Percentiles rank a stretch among this genome's conserved stretches.
Conservation (phyloP, 2,888 invertebrate species). For the Heliconius erato region DNA sequence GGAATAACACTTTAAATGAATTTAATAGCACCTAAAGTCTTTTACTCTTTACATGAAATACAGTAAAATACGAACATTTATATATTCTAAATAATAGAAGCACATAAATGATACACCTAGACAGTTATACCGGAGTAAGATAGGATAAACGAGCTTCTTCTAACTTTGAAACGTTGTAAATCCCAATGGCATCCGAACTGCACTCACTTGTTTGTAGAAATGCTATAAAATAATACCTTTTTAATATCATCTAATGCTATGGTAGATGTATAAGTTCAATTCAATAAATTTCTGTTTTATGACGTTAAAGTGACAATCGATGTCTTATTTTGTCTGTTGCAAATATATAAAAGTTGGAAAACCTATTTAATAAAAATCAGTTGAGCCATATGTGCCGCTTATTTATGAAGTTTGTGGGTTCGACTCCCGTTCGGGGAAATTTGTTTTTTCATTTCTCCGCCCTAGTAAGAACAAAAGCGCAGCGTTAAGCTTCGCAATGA, state of each 20-base stretch:
- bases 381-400: no score
- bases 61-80: not conserved
- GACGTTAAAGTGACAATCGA: not conserved
- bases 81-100: conserved; percentile 3
- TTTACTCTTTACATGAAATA: not conserved
- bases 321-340: not conserved
- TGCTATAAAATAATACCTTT: not conserved
- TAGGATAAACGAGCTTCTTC: not conserved
- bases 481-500: no score
- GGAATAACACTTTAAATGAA: no score
- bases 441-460: no score
- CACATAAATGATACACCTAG: not conserved
- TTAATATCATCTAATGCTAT: not conserved
- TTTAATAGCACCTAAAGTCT: no score
- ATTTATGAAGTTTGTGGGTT: no score
- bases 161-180: conserved; percentile 11
- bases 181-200: conserved; percentile 5
- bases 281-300: not conserved
- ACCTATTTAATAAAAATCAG: not conserved
- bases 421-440: no score
- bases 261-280: not conserved
- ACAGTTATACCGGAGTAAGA: not conserved
- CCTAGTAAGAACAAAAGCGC: no score
- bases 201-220: not conserved
- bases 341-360: not conserved